Base-by-base conservation (phyloP, 2,113 vertebrate genomes). In the Corythoichthys haematopterus region DNA sequence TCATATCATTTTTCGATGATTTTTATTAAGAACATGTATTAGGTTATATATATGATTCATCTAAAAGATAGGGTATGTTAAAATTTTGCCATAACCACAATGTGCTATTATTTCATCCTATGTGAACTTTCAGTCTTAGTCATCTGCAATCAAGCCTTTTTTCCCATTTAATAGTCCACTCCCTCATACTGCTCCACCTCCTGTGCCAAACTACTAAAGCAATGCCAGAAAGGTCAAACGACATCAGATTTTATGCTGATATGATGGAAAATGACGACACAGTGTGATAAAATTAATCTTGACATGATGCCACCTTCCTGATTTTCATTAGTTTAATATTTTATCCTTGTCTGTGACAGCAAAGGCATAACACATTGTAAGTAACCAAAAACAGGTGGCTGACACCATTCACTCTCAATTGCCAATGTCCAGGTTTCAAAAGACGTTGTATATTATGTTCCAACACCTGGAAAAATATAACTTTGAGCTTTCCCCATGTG, bases 291-390 rank as follows among this genome's bases (percentile, higher is more conserved):
- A 77, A 77, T 68, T 58, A 37, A 61, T 71, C 43, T 61, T 77
- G 79, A 80, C 52, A 48, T 75, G 71, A 79, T 72, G 78, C 69
- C 76, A 70, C 70, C 69, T n/a, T 71, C 68, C 63, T 58, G 76
- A 67, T 78, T 86, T 83, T 74, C 61, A 85, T 83, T 77, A 28
- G 72, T 62, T 60, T 70, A 85, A 78, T 78, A 70, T 78, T n/a
- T 84, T 80, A 78, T 80, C 78, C 79, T 79, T 78, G 80, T 33
- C 58, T 57, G 72, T 73, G 74, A 84, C 84, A 80, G 76, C 68
- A 65, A 35, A 50, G 59, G 33, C 60, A 62, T 69, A 46, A 40
- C 57, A 82, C 69, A 75, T 46, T 56, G 51, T 4, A 10, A 55
- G 20, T 38, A 77, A 73, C 75, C 66, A 69, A 87, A 74, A 87